Evolutionary conservation across 2,888 invertebrate genomes (phyloP).

Genomic region (Schizaphis graminum): DNA sequence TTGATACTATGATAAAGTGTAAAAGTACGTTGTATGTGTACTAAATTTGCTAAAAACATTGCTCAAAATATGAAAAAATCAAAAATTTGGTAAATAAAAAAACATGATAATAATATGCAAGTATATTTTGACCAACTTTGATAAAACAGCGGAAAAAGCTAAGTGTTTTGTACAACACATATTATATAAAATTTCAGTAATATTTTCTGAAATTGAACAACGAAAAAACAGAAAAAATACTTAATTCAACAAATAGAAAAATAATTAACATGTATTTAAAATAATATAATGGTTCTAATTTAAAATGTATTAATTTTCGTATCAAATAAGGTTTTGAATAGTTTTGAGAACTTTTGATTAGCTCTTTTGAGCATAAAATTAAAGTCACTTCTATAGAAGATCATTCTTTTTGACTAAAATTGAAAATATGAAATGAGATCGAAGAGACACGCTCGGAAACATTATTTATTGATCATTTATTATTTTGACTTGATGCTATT

Average conservation of each 20-base stretch:
- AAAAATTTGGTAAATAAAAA: neutral
- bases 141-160: neutral
- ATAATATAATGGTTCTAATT: neutral
- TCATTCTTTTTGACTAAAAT: neutral
- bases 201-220: neutral
- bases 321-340: neutral
- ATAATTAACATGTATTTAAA: neutral
- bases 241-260: neutral
- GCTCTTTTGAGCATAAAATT: neutral
- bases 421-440: neutral
- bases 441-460: neutral
- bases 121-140: neutral
- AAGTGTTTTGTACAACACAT: neutral
- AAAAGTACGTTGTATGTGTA: neutral
- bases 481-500: neutral
- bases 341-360: neutral
- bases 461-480: neutral
- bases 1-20: neutral
- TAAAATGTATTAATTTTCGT: neutral
- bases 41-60: neutral
- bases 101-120: neutral
- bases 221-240: neutral
- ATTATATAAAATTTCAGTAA: neutral
- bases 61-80: neutral
- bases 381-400: neutral